Percentiles rank a stretch among this genome's conserved stretches.
Evolutionary conservation across 2,797 vertebrate genomes (phyloP).

Genomic region (Tiaroga cobitis): DNA sequence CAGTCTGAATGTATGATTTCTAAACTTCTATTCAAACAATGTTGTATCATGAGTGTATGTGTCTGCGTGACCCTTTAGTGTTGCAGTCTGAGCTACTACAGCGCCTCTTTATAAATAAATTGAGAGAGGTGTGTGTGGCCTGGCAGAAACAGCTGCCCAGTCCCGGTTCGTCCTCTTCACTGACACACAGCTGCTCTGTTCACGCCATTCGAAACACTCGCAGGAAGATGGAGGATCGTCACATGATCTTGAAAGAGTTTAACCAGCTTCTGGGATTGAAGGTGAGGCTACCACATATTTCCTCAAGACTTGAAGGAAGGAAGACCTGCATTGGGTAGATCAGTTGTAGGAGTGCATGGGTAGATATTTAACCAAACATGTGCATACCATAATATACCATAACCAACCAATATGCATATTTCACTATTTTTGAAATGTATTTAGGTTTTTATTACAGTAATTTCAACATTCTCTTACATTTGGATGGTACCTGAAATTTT

Average conservation of each 20-base stretch:
- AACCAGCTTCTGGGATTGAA: conserved; percentile 87
- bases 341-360: too few species aligned
- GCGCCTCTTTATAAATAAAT: conserved; percentile 81
- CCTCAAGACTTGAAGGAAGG: neutral
- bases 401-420: neutral
- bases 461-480: too few species aligned
- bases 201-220: conserved; percentile 91
- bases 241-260: conserved; percentile 84
- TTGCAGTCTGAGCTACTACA: conserved; percentile 80
- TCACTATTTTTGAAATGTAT: neutral
- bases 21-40: neutral
- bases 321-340: neutral
- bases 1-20: neutral
- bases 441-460: too few species aligned
- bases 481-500: too few species aligned
- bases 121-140: conserved; percentile 75
- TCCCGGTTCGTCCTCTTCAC: conserved; percentile 2
- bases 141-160: conserved; percentile 78
- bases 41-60: neutral
- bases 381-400: neutral
- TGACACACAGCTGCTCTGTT: conserved; percentile 75
- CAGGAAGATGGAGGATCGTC: conserved; percentile 96
- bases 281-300: conserved; percentile 67
- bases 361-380: neutral
- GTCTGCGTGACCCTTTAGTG: conserved; percentile 67